Conservation (phyloP, 2,797 vertebrate species). For the Gorsachius magnificus region DNA sequence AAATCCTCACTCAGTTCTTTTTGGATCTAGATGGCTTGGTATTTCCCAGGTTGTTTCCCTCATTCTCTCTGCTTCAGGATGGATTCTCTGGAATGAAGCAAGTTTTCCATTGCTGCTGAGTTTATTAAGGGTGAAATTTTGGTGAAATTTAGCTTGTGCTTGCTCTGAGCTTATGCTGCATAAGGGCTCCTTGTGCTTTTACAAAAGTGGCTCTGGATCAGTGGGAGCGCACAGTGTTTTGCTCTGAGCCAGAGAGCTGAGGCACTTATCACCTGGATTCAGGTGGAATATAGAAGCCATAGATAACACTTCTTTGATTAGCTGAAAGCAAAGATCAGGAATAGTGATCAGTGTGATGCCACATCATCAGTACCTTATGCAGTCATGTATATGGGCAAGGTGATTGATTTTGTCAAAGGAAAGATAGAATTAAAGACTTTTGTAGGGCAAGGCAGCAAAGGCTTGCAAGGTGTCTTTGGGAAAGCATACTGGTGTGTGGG, state of each 20-base stretch:
- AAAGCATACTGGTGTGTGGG: not conserved
- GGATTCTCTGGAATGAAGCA: not conserved
- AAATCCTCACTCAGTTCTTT: not conserved
- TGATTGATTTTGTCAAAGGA: not conserved
- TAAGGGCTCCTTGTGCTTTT: not conserved
- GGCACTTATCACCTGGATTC: not conserved
- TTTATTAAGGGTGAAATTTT: not conserved
- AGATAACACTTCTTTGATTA: not conserved
- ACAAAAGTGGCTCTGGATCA: not conserved
- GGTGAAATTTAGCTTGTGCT: not conserved
- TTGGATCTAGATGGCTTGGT: not conserved
- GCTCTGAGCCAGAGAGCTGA: not conserved
- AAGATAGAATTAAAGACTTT: not conserved
- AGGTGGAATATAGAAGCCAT: not conserved
- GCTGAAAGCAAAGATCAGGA: not conserved
- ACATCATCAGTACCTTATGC: not conserved
- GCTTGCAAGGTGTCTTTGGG: not conserved
- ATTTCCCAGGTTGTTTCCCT: not conserved
- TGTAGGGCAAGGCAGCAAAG: not conserved
- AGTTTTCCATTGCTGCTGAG: not conserved
- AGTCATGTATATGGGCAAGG: not conserved
- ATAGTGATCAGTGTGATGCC: not conserved
- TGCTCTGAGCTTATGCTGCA: not conserved
- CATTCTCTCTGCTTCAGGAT: not conserved
- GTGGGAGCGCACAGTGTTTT: fast-evolving